Evolutionary conservation across 2,797 vertebrate species (phyloP).

Genomic region (Borostomias antarcticus): DNA sequence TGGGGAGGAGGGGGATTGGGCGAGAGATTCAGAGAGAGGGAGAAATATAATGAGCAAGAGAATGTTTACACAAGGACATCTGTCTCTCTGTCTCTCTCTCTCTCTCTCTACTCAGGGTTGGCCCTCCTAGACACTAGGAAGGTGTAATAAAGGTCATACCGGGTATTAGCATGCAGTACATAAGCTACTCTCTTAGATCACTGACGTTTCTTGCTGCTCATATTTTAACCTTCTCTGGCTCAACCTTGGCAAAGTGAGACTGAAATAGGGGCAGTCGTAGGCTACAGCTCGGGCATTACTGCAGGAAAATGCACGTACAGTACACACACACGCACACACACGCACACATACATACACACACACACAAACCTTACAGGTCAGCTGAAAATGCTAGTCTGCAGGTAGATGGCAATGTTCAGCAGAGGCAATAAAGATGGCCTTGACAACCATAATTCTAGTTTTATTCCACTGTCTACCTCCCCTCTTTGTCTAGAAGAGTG

Average conservation of each 20-base stretch:
- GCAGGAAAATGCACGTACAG: background rate
- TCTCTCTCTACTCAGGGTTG: conserved; percentile 29
- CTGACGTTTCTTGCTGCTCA: conserved; percentile 10
- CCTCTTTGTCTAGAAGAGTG: background rate
- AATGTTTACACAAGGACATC: conserved; percentile 38
- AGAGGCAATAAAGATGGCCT: background rate
- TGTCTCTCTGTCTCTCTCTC: no score
- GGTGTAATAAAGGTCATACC: conserved; percentile 48
- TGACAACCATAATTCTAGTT: background rate
- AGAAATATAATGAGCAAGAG: conserved; percentile 22
- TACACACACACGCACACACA: background rate
- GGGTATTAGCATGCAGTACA: conserved; percentile 42
- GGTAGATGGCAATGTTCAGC: conserved; percentile 7
- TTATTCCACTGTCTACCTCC: background rate
- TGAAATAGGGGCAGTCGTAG: background rate
- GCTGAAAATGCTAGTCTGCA: background rate
- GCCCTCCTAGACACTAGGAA: conserved; percentile 20
- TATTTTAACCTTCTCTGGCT: conserved; percentile 16
- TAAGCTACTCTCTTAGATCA: conserved; percentile 25
- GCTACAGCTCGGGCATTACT: background rate
- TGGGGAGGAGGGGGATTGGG: background rate
- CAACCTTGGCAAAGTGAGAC: conserved; percentile 27
- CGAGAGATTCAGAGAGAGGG: background rate
- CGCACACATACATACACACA: background rate
- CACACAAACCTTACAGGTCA: background rate